A percentile compares a stretch with the other conserved stretches of the same genome.
Conservation (phyloP, 2,888 invertebrate genomes). For the Callimorpha dominula region DNA sequence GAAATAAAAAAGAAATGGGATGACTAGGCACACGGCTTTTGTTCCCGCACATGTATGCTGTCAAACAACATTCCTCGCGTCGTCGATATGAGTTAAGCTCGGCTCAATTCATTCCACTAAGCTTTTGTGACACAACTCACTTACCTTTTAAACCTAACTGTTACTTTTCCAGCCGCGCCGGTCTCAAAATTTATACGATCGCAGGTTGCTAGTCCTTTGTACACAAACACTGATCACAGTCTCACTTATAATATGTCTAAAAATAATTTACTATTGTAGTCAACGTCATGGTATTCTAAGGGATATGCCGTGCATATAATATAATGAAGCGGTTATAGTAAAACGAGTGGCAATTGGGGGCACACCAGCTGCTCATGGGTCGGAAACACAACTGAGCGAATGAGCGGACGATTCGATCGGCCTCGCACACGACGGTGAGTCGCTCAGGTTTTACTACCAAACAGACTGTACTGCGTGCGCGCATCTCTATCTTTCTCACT, state of each 20-base stretch:
- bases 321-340: slow-evolving; percentile 69
- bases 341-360: slow-evolving; percentile 74
- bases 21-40: slow-evolving; percentile 84
- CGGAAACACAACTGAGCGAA: slow-evolving; percentile 80
- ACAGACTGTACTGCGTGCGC: slow-evolving; percentile 70
- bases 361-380: slow-evolving; percentile 78
- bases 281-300: slow-evolving; percentile 76
- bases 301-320: slow-evolving; percentile 61
- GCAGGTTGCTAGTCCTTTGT: slow-evolving; percentile 60
- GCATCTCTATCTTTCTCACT: slow-evolving; percentile 68
- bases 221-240: slow-evolving; percentile 76
- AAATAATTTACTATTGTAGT: slow-evolving; percentile 61
- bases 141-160: slow-evolving; percentile 83
- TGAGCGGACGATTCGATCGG: slow-evolving; percentile 70
- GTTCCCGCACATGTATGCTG: slow-evolving; percentile 85
- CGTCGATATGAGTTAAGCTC: slow-evolving; percentile 83
- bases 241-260: slow-evolving; percentile 62
- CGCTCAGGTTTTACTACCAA: slow-evolving; percentile 76
- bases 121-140: slow-evolving; percentile 85
- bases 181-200: slow-evolving; percentile 67
- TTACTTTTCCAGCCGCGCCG: slow-evolving; percentile 74
- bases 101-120: slow-evolving; percentile 77
- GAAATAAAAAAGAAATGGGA: slow-evolving; percentile 78
- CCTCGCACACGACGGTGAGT: slow-evolving; percentile 70
- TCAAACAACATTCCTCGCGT: slow-evolving; percentile 85